These are phyloP conservation scores for Sciaenops ocellatus DNA, from an alignment of 2,797 vertebrate species.

Conservation along the genomic window DNA sequence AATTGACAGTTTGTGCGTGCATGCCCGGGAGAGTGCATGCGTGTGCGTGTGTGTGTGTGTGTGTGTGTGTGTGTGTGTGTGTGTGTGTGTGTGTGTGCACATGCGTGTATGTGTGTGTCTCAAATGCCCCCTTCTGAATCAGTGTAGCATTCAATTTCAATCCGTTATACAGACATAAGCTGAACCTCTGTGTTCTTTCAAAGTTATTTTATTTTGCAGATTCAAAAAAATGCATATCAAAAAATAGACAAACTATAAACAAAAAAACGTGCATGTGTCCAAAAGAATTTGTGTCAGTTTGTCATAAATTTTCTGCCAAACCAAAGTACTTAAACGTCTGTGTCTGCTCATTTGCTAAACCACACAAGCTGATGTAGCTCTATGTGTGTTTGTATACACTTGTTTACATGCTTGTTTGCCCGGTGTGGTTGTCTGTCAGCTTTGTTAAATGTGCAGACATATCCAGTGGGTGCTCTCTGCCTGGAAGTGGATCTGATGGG, in stretches of 20 bases:
- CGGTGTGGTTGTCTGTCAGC: slow-evolving; percentile 24
- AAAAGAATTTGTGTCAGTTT: background rate
- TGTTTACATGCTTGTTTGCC: slow-evolving; percentile 27
- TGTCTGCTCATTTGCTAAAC: background rate
- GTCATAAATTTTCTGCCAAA: background rate
- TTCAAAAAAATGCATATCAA: background rate
- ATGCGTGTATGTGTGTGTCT: background rate
- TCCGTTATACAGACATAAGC: background rate
- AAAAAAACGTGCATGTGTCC: background rate
- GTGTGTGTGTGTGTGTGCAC: too few relatives aligned
- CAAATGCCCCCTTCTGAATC: background rate
- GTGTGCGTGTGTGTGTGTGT: background rate
- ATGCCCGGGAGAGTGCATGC: slow-evolving; percentile 4
- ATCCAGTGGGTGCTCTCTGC: slow-evolving; percentile 11
- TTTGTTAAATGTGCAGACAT: slow-evolving; percentile 54
- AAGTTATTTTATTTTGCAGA: background rate
- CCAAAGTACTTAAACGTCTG: background rate
- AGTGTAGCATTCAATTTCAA: slow-evolving; percentile 13
- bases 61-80: background rate
- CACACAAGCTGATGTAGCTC: background rate
- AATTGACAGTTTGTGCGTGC: slow-evolving; percentile 56
- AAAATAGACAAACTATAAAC: background rate
- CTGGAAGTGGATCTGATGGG: slow-evolving; percentile 53
- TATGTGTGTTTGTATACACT: background rate
- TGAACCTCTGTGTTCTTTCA: background rate